Evolutionary conservation across 2,888 invertebrate genomes (phyloP).

Genomic region (Palloptera scutellata): DNA sequence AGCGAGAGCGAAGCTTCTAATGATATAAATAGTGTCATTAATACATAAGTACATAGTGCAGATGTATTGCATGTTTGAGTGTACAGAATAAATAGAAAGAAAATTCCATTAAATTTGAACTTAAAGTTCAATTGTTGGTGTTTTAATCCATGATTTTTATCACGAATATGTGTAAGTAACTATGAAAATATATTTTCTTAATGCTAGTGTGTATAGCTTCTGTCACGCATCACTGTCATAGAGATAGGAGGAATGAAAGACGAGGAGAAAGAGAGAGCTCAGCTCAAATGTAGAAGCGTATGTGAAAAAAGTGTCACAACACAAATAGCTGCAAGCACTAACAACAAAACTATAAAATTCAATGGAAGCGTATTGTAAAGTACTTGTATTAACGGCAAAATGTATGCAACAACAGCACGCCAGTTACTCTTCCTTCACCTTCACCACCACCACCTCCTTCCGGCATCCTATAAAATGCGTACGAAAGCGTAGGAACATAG

Average conservation of each 20-base stretch:
- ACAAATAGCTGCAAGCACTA: not conserved
- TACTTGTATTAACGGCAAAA: conserved; percentile 40
- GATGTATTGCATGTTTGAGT: not conserved
- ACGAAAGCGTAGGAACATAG: conserved; percentile 7
- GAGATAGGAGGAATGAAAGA: not conserved
- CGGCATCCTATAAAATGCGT: conserved; percentile 14
- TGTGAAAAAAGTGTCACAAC: conserved; percentile 15
- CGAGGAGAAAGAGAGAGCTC: not conserved
- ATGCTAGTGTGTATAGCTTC: too few relatives aligned
- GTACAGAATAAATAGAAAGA: conserved; percentile 16
- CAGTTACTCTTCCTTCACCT: too few relatives aligned
- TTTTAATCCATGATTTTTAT: conserved; percentile 44
- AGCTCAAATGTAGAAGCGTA: conserved; percentile 44
- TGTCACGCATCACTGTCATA: too few relatives aligned
- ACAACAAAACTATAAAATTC: conserved; percentile 41
- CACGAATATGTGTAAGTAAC: too few relatives aligned
- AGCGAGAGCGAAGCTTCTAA: not conserved
- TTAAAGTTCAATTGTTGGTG: conserved; percentile 54
- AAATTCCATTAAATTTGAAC: conserved; percentile 56
- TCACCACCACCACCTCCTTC: too few relatives aligned
- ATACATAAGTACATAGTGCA: too few relatives aligned
- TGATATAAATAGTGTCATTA: too few relatives aligned
- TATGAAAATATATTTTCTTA: too few relatives aligned
- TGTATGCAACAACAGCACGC: too few relatives aligned
- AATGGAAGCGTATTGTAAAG: conserved; percentile 54